These are phyloP conservation scores for Drosophila borborema DNA, from an alignment of 2,888 invertebrate species.

Conservation along the genomic window DNA sequence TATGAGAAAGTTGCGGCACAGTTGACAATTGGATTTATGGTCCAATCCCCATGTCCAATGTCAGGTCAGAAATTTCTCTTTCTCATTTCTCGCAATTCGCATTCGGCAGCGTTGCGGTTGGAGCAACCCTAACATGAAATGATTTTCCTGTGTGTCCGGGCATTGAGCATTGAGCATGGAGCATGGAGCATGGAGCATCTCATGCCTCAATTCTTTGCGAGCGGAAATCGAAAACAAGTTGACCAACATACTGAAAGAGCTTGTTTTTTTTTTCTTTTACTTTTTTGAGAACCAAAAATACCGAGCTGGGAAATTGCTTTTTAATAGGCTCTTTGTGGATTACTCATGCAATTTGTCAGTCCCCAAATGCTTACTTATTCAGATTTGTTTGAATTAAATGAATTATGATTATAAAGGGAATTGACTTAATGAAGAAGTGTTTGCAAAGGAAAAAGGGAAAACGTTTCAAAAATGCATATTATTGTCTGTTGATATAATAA, in stretches of 20 bases:
- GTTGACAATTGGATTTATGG: constrained; percentile 73
- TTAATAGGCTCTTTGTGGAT: constrained; percentile 51
- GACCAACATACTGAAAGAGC: constrained; percentile 50
- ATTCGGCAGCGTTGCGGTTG: constrained; percentile 13
- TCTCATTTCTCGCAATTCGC: constrained; percentile 8
- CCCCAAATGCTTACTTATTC: constrained; percentile 48
- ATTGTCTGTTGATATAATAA: too few relatives aligned
- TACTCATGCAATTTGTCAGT: constrained; percentile 40
- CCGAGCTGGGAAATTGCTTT: constrained; percentile 52
- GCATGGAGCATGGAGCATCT: constrained; percentile 14
- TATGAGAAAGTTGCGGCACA: constrained; percentile 37
- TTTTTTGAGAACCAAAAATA: constrained; percentile 10
- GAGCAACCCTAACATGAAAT: constrained; percentile 14
- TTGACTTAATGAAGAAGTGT: not conserved
- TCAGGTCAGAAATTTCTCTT: constrained; percentile 21
- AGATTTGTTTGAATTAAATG: constrained; percentile 17
- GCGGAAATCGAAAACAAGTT: constrained; percentile 80
- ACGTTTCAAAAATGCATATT: too few relatives aligned
- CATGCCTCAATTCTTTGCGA: constrained; percentile 25
- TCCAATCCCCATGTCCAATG: constrained; percentile 49
- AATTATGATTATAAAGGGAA: constrained; percentile 28
- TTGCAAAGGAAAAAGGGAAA: too few relatives aligned
- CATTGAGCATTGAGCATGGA: not conserved
- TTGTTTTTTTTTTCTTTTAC: constrained; percentile 1
- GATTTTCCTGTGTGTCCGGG: constrained; percentile 24